These are phyloP conservation scores for Python bivittatus DNA, from an alignment of 2,113 vertebrate species.

Conservation along the genomic window DNA sequence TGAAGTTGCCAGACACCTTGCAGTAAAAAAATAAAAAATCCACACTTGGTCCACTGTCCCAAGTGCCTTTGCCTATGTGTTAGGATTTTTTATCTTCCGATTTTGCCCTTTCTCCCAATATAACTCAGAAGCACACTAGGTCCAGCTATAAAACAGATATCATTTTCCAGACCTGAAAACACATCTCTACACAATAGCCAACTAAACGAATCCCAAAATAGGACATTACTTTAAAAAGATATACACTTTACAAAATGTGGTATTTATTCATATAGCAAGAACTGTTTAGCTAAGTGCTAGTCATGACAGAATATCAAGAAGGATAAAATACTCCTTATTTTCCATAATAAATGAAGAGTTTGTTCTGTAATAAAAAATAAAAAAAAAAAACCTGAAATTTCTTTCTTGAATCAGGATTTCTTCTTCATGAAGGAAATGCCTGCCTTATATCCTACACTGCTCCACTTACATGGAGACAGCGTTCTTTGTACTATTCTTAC, in stretches of 20 bases:
- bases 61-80: not conserved
- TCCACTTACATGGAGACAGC: not conserved
- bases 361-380: not conserved
- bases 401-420: not conserved
- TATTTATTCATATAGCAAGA: not conserved
- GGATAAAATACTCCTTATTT: not conserved
- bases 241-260: not conserved
- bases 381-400: not conserved
- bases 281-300: not conserved
- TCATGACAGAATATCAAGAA: not conserved
- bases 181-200: not conserved
- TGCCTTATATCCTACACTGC: not conserved
- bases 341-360: not conserved
- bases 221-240: not conserved
- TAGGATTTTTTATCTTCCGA: not conserved
- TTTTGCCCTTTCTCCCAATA: not conserved
- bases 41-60: not conserved
- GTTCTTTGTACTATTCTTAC: not conserved
- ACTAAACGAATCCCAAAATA: not conserved
- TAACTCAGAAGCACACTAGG: too few species aligned
- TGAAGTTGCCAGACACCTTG: not conserved
- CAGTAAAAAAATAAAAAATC: not conserved
- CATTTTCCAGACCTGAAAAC: too few species aligned
- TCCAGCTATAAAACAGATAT: too few species aligned
- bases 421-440: not conserved